A percentile compares a stretch with the other conserved stretches of the same genome.
These are phyloP conservation scores for Gnathonemus longibarbis DNA, from an alignment of 2,113 vertebrate genomes.

Conservation along the genomic window DNA sequence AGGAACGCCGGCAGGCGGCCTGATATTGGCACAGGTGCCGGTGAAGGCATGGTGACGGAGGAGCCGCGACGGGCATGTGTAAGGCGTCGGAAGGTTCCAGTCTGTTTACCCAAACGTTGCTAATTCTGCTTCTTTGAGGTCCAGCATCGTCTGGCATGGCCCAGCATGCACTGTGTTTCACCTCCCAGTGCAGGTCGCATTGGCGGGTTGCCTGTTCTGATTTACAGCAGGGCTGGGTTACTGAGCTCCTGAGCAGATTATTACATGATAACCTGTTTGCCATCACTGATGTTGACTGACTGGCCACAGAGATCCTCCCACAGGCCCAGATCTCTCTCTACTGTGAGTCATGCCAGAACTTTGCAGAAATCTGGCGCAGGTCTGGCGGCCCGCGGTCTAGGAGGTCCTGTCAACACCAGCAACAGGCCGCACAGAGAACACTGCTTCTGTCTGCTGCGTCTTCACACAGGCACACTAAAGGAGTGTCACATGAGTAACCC, in stretches of 20 bases:
- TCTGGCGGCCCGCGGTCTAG: not conserved
- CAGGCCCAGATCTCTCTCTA: not conserved
- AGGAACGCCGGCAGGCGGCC: not conserved
- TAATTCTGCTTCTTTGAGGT: not conserved
- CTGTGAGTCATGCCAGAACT: not conserved
- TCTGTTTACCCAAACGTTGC: not conserved
- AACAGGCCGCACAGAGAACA: not conserved
- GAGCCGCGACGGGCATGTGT: not conserved
- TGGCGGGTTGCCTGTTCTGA: conserved; percentile 4
- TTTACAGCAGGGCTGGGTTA: not conserved
- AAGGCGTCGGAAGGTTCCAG: not conserved
- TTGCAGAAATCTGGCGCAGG: not conserved
- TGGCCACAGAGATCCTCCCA: not conserved
- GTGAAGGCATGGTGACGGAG: not conserved
- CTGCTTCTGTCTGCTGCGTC: not conserved
- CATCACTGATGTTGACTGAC: not conserved
- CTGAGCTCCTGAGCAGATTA: not conserved
- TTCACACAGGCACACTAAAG: not conserved
- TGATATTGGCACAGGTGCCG: not conserved
- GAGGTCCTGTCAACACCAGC: not conserved
- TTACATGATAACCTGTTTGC: not conserved
- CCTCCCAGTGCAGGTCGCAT: not conserved
- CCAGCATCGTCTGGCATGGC: not conserved
- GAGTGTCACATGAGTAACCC: not conserved
- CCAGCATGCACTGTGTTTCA: not conserved